A percentile compares a stretch with the other conserved stretches of the same genome.
Evolutionary conservation across 2,797 vertebrate genomes (phyloP).

Genomic region (Phoxinus dragarum): DNA sequence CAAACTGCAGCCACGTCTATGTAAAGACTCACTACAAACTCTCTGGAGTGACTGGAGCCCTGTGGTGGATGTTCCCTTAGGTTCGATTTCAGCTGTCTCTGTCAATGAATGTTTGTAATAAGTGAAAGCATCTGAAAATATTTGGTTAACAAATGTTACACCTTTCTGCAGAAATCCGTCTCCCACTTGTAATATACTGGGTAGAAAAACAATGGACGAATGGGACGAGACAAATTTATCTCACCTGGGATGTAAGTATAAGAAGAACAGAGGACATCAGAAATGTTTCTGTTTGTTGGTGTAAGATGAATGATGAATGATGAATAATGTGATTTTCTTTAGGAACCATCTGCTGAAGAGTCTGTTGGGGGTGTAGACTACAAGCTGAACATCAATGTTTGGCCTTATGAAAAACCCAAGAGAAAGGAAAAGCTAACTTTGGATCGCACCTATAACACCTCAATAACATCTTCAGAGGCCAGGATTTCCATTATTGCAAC

Average conservation of each 20-base stretch:
- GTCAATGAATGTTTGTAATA: neutral
- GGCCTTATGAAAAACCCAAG: conserved; percentile 25
- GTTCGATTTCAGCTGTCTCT: conserved; percentile 59
- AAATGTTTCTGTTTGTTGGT: neutral
- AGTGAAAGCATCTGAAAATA: neutral
- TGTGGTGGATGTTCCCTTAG: conserved; percentile 66
- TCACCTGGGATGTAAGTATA: conserved; percentile 55
- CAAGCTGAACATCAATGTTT: neutral
- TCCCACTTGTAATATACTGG: neutral
- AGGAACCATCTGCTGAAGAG: conserved; percentile 50
- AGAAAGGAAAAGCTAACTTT: neutral
- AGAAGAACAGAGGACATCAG: neutral
- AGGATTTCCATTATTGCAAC: conserved; percentile 44
- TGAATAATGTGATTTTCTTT: neutral
- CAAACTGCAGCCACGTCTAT: neutral
- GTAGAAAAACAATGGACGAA: neutral
- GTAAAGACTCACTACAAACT: neutral
- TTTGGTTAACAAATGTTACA: conserved; percentile 14
- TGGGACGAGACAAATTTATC: conserved; percentile 13
- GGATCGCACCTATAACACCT: neutral
- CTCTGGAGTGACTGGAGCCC: conserved; percentile 77
- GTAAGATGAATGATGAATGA: neutral
- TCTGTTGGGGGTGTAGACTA: conserved; percentile 55
- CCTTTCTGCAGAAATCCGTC: conserved; percentile 45
- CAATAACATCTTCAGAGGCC: conserved; percentile 50